Conservation (phyloP, 2,797 vertebrate genomes). For the Luscinia luscinia region DNA sequence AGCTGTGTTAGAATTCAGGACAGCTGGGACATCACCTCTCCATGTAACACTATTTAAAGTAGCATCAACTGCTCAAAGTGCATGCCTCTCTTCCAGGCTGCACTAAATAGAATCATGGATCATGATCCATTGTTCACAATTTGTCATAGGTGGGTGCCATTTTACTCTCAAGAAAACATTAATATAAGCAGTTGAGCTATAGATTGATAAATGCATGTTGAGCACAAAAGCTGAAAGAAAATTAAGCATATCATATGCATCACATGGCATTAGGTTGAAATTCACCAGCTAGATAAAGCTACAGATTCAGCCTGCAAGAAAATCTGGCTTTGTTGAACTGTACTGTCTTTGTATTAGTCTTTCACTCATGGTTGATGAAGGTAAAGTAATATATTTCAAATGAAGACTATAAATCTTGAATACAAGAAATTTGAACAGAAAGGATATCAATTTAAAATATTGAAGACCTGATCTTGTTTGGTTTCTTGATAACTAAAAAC, state of each 20-base stretch:
- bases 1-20: background rate
- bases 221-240: slow-evolving; percentile 8
- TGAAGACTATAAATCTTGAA: background rate
- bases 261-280: background rate
- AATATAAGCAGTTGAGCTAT: background rate
- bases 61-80: background rate
- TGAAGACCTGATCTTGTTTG: background rate
- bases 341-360: background rate
- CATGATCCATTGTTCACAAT: background rate
- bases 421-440: background rate
- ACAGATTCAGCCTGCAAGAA: background rate
- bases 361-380: background rate
- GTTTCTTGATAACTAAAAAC: background rate
- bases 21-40: background rate
- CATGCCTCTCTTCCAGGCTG: background rate
- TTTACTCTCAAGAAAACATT: slow-evolving; percentile 24
- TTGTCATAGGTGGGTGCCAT: background rate
- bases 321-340: background rate
- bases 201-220: slow-evolving; percentile 9
- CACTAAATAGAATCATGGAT: background rate
- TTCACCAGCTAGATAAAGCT: background rate
- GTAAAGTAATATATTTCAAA: background rate
- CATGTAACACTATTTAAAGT: background rate
- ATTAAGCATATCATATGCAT: background rate
- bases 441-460: background rate